Base-by-base conservation (phyloP, 2,797 vertebrate species). In the Peromyscus melanophrys region DNA sequence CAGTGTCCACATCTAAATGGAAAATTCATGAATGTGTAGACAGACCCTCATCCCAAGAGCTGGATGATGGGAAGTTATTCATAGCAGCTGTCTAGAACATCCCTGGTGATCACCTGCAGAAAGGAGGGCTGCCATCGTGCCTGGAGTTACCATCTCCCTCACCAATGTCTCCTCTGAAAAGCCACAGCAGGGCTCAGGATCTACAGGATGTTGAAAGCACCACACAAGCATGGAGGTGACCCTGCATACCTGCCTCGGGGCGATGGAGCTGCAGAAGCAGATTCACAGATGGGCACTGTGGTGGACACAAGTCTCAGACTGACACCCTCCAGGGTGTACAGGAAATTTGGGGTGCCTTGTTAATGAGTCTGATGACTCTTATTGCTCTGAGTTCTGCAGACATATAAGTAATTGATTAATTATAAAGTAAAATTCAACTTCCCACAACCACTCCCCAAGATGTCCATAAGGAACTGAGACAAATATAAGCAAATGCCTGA, bases 161-260 rank as follows among this genome's bases (percentile, higher is more conserved):
- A 0, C 1, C 17, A 31, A 8, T 3, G 0, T 25, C 61, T 21
- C 9, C 57, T 83, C 37, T 27, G 6, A 46, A 55, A 46, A 69
- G 27, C 27, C 34, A 34, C 4, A 87, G 43, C 29, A 49, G 25
- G 6, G 16, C 63, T 57, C 1, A 0, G 31, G 16, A 9, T 77
- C 81, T 77, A 27, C 14, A 31, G 5, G 61, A 2, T 40, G 52
- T 10, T 1, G 4, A 21, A 55, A 27, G 13, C 16, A 29, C 23
- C 52, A 46, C 16, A 2, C 0, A 21, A 1, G 0, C 1, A 27
- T 0, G 6, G 71, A 27, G 4, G 14, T 12, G 65, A 52, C 40
- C 34, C 29, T 9, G 46, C 3, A 7, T 10, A n/a, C 9, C 8
- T 10, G 14, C 21, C 52, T 40, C 52, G 12, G 14, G 17, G 57